Conservation (phyloP, 2,113 vertebrate species). For the Pholis gunnellus region DNA sequence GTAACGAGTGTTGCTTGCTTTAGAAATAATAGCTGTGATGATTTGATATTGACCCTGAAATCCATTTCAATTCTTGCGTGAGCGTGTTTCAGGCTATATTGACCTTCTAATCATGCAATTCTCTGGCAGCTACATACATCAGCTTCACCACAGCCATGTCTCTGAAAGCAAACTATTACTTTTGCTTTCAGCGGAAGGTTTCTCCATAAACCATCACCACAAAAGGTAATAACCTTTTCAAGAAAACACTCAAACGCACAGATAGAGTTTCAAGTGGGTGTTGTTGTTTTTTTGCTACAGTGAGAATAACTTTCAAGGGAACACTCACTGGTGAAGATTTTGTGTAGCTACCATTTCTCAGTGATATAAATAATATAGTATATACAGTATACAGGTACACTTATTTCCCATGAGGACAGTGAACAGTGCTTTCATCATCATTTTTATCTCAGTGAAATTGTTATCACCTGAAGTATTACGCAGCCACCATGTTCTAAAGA, state of each 20-base stretch:
- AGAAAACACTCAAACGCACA: slow-evolving; percentile 37
- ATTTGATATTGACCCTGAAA: slow-evolving; percentile 76
- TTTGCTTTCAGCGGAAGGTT: slow-evolving; percentile 40
- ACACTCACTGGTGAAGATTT: slow-evolving; percentile 6
- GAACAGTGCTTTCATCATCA: background rate
- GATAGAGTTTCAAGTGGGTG: slow-evolving; percentile 29
- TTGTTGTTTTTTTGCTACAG: slow-evolving; percentile 13
- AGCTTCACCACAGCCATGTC: slow-evolving; percentile 33
- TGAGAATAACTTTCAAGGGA: slow-evolving; percentile 17
- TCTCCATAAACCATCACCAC: slow-evolving; percentile 40
- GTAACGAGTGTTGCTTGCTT: slow-evolving; percentile 54
- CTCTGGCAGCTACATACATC: slow-evolving; percentile 46
- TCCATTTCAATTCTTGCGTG: slow-evolving; percentile 67
- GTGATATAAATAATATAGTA: slow-evolving; percentile 25
- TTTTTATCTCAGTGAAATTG: slow-evolving; percentile 23
- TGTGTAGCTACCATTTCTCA: background rate
- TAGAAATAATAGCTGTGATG: slow-evolving; percentile 60
- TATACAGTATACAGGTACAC: background rate
- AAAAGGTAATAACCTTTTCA: slow-evolving; percentile 59
- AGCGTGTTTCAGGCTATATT: slow-evolving; percentile 63
- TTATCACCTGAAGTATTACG: slow-evolving; percentile 28
- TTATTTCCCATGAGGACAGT: slow-evolving; percentile 18
- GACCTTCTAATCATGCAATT: slow-evolving; percentile 60
- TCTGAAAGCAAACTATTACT: slow-evolving; percentile 46
- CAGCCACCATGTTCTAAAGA: slow-evolving; percentile 11